A percentile compares a stretch with the other conserved stretches of the same genome.
phyloP scores from a whole-genome alignment of 2,113 vertebrate genomes.

The Atrichornis clamosus region DNA sequence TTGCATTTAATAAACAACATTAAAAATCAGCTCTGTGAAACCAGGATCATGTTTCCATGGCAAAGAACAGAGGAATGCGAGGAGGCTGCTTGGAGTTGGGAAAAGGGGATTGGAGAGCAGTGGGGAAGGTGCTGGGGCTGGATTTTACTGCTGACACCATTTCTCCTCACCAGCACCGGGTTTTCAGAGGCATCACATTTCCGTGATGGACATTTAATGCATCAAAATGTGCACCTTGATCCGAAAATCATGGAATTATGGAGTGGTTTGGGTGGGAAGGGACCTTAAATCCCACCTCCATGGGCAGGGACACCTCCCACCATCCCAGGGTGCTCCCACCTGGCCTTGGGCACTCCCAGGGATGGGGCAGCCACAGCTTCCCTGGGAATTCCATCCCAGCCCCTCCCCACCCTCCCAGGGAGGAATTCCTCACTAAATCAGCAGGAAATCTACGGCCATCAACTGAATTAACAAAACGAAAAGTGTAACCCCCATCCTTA shows the following conservation, averaged over 20 bases:
- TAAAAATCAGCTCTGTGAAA: neutral
- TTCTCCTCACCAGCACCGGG: neutral
- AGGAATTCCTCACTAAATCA: neutral
- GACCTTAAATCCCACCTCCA: rapidly evolving
- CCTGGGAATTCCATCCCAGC: neutral
- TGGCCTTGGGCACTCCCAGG: neutral
- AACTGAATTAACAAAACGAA: neutral
- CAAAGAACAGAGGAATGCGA: neutral
- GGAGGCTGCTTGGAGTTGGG: neutral
- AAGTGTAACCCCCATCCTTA: neutral
- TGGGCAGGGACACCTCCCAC: neutral
- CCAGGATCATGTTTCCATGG: neutral
- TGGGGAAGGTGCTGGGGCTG: neutral
- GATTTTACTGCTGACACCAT: neutral
- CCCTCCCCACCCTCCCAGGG: rapidly evolving
- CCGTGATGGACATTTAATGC: neutral
- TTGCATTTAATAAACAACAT: neutral
- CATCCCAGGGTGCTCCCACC: rapidly evolving
- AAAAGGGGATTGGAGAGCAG: neutral
- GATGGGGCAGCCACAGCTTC: neutral
- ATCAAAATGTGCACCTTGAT: neutral
- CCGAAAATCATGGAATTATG: neutral
- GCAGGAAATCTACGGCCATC: neutral
- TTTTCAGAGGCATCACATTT: neutral
- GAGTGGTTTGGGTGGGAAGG: neutral